Percentiles rank a stretch among this genome's conserved stretches.
Evolutionary conservation across 2,797 vertebrate species (phyloP).

Genomic region (Hoplostethus mediterraneus): DNA sequence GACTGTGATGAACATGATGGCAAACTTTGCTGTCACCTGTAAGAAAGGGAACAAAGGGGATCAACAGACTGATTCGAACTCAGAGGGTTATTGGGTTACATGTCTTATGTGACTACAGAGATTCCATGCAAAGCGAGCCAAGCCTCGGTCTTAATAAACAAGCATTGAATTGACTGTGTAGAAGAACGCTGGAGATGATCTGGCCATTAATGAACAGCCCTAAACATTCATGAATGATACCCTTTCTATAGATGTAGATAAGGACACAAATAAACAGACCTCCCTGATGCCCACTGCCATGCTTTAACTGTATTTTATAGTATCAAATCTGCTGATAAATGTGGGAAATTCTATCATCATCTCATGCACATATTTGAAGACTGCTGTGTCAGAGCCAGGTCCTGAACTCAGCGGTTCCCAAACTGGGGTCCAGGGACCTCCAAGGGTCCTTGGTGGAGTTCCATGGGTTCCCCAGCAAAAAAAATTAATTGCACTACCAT

Average conservation of each 20-base stretch:
- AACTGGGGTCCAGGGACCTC: constrained; percentile 20
- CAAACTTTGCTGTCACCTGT: constrained; percentile 86
- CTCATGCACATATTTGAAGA: not conserved
- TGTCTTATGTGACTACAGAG: not conserved
- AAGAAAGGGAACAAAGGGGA: constrained; percentile 42
- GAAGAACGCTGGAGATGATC: not conserved
- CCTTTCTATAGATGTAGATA: not conserved
- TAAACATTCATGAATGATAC: not conserved
- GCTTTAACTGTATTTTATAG: not conserved
- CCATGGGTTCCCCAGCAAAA: constrained; percentile 10
- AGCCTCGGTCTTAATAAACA: not conserved
- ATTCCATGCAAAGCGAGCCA: not conserved
- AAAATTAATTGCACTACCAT: not conserved
- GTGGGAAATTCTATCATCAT: not conserved
- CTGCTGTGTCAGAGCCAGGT: constrained; percentile 25
- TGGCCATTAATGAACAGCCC: not conserved
- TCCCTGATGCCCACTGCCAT: not conserved
- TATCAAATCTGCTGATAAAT: not conserved
- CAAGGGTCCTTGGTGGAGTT: constrained; percentile 26
- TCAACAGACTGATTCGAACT: not conserved
- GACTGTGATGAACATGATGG: constrained; percentile 89
- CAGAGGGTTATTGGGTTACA: not conserved
- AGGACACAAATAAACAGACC: not conserved
- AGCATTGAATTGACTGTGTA: not conserved
- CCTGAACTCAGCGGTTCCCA: constrained; percentile 1